These are phyloP conservation scores for Poecile atricapillus DNA, from an alignment of 2,113 vertebrate genomes.

Conservation along the genomic window DNA sequence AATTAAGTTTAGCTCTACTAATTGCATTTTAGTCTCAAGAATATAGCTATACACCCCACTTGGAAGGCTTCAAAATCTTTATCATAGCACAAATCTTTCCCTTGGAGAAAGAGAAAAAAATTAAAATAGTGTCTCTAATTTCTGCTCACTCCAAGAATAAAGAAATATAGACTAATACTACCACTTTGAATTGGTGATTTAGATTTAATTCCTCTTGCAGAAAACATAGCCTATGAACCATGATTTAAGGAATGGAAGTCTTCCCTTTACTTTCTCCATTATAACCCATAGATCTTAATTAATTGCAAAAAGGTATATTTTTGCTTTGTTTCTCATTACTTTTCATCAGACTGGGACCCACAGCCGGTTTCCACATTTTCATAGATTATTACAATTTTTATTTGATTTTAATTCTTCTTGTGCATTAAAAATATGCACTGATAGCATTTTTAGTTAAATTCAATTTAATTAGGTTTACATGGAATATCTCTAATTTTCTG, in stretches of 20 bases:
- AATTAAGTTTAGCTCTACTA: slow-evolving; percentile 2
- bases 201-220: neutral
- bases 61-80: neutral
- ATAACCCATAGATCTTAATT: neutral
- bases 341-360: neutral
- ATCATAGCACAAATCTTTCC: neutral
- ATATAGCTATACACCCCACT: neutral
- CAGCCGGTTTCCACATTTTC: neutral
- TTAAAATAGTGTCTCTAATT: neutral
- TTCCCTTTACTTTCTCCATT: neutral
- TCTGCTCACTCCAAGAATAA: neutral
- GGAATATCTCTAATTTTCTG: neutral
- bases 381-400: neutral
- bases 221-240: neutral
- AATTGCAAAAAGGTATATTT: neutral
- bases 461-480: slow-evolving; percentile 18
- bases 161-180: neutral
- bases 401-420: slow-evolving; percentile 41
- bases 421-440: neutral
- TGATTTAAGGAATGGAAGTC: neutral
- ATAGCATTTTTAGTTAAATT: neutral
- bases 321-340: neutral
- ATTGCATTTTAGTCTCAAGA: neutral
- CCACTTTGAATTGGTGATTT: neutral
- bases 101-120: neutral